Base-by-base conservation (phyloP, 1,140 invertebrate species). In the Drosophila pallidifrons region DNA sequence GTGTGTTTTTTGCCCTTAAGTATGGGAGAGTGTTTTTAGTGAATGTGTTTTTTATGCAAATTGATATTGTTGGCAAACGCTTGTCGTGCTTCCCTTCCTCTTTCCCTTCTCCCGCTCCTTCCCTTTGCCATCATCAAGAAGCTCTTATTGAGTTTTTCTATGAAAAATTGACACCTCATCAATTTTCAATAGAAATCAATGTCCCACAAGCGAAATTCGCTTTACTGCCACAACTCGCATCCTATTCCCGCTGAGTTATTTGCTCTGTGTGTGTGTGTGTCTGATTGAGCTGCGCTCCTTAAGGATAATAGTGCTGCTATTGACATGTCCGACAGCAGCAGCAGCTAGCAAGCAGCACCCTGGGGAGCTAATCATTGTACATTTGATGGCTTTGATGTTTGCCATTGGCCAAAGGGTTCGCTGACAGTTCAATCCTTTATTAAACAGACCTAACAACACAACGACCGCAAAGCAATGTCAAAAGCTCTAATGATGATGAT, bases 151-250 rank as follows among this genome's bases (percentile, higher is more conserved):
- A 63, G 66, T 69, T 63, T 69, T 57, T 47, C 73, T 65, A 46
- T 73, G 77, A 74, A 77, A 80, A 85, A 83, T 83, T 83, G 81
- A 85, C 81, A 83, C 81, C 81, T 83, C 81, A 83, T 83, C 81
- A 82, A 82, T 70, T 83, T 82, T 82, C 79, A 82, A 82, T 82
- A 72, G 65, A 82, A 72, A 73, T 77, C 68, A 79, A 74, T 63
- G 59, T 59, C 25, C 41, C 30, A 45, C 41, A 64, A 52, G 32
- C 58, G n/a, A 43, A 43, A 15, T 66, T 55, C 47, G 47, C 55
- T 66, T 15, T 25, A 25, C 20, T 25, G 20, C 20, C 20, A 25
- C 20, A 25, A 25, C 20, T 65, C 28, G 8, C 47, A 61, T 52
- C 52, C 52, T 32, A 15, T 47, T 46, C 20, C 15, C 6, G 59